These are phyloP conservation scores for Drosophila formosana DNA, from an alignment of 2,888 invertebrate species.

Conservation along the genomic window DNA sequence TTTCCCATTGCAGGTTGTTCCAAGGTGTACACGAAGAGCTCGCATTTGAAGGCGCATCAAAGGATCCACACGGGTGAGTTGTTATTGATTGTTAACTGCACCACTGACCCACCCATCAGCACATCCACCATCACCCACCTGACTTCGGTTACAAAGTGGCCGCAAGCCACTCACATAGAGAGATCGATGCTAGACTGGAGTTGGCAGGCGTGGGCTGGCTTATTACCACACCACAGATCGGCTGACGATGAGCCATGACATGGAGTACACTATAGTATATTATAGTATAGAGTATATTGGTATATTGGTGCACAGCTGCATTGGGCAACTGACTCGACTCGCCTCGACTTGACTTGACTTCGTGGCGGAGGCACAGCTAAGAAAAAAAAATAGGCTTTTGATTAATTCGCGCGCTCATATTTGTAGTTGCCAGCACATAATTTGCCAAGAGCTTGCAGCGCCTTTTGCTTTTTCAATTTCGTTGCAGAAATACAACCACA, in stretches of 20 bases:
- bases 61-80: conserved; percentile 97
- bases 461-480: conserved; percentile 58
- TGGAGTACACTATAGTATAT: not conserved
- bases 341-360: conserved; percentile 11
- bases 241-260: conserved; percentile 40
- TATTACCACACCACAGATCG: conserved; percentile 47
- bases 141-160: conserved; percentile 37
- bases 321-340: conserved; percentile 63
- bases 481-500: conserved; percentile 52
- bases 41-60: conserved; percentile 98
- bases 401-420: conserved; percentile 79
- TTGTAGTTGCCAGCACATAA: conserved; percentile 80
- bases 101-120: conserved; percentile 34
- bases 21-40: conserved; percentile 99
- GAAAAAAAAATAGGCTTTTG: conserved; percentile 64
- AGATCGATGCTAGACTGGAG: conserved; percentile 36
- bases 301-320: conserved; percentile 61
- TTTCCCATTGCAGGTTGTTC: conserved; percentile 90
- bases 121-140: conserved; percentile 20
- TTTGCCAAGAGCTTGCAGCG: conserved; percentile 77
- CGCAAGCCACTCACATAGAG: conserved; percentile 30
- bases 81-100: conserved; percentile 40
- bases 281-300: conserved; percentile 2
- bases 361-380: conserved; percentile 17
- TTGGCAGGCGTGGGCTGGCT: conserved; percentile 63